Evolutionary conservation across 2,797 vertebrate species (phyloP).

Genomic region (Rachycentron canadum): DNA sequence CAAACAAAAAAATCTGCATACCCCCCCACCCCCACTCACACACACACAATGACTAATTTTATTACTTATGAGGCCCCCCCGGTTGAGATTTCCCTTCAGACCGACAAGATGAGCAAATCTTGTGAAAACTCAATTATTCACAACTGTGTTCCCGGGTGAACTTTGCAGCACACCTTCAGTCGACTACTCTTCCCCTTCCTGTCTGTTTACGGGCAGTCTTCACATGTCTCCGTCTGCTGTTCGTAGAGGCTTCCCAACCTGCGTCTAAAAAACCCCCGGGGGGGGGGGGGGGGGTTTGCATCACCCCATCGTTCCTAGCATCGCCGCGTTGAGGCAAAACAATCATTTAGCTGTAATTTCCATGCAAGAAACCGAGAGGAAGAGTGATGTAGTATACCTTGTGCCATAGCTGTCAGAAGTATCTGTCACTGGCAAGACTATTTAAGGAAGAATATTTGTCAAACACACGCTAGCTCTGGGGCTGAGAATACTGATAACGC

Average conservation of each 20-base stretch:
- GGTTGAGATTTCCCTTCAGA: constrained; percentile 21
- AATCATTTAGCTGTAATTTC: constrained; percentile 68
- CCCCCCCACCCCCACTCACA: no score
- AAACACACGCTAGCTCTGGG: constrained; percentile 41
- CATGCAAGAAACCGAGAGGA: constrained; percentile 48
- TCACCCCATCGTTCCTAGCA: constrained; percentile 24
- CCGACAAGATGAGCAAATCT: constrained; percentile 18
- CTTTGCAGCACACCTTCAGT: constrained; percentile 11
- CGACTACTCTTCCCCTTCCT: background rate
- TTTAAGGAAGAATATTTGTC: constrained; percentile 70
- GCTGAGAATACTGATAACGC: constrained; percentile 47
- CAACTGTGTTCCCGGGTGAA: constrained; percentile 14
- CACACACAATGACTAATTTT: background rate
- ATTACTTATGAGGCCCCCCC: constrained; percentile 8
- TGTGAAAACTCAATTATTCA: constrained; percentile 41
- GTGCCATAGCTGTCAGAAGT: constrained; percentile 58
- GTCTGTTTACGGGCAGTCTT: constrained; percentile 22
- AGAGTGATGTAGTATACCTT: constrained; percentile 66
- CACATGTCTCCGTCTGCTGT: constrained; percentile 17
- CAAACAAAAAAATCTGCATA: constrained; percentile 9
- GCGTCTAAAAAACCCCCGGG: constrained; percentile 26
- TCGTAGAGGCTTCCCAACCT: constrained; percentile 16
- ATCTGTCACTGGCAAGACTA: constrained; percentile 72
- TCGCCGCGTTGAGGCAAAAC: constrained; percentile 39
- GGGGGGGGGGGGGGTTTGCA: no score